Evolutionary conservation across 2,797 vertebrate genomes (phyloP).

Genomic region (Psittacula derbiana): DNA sequence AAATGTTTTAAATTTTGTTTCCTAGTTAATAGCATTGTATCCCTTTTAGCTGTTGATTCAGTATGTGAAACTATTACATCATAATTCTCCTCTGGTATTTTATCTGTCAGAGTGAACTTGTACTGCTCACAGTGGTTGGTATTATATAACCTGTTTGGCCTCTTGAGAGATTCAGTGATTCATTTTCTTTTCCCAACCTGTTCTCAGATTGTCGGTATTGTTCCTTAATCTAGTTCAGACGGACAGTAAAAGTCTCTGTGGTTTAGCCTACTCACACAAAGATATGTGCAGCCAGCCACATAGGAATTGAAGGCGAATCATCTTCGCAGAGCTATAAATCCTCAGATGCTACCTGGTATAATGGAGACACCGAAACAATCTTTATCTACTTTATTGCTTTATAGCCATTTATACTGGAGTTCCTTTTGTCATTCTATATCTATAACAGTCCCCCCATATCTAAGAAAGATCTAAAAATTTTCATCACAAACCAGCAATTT

Average conservation of each 20-base stretch:
- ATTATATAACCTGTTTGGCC: not conserved
- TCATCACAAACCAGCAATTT: not conserved
- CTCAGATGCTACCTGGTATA: not conserved
- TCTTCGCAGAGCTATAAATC: constrained; percentile 38
- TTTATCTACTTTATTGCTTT: not conserved
- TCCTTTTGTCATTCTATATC: not conserved
- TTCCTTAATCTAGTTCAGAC: constrained; percentile 62
- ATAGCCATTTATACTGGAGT: not conserved
- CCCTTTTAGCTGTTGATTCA: not conserved
- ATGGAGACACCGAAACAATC: not conserved
- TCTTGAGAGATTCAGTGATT: constrained; percentile 38
- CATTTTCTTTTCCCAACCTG: constrained; percentile 38
- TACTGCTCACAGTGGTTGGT: not conserved
- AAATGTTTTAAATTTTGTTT: not conserved
- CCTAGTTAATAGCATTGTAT: not conserved
- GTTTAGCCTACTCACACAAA: constrained; percentile 28
- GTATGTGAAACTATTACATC: not conserved
- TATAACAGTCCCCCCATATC: not conserved
- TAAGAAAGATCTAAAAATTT: not conserved
- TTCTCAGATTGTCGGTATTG: constrained; percentile 55
- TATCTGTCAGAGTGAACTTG: not conserved
- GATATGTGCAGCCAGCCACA: constrained; percentile 13
- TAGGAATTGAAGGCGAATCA: constrained; percentile 6
- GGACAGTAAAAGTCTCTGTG: constrained; percentile 34
- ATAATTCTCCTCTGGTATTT: not conserved